Base-by-base conservation (phyloP, 1,140 invertebrate species). In the Papilio helenus region DNA sequence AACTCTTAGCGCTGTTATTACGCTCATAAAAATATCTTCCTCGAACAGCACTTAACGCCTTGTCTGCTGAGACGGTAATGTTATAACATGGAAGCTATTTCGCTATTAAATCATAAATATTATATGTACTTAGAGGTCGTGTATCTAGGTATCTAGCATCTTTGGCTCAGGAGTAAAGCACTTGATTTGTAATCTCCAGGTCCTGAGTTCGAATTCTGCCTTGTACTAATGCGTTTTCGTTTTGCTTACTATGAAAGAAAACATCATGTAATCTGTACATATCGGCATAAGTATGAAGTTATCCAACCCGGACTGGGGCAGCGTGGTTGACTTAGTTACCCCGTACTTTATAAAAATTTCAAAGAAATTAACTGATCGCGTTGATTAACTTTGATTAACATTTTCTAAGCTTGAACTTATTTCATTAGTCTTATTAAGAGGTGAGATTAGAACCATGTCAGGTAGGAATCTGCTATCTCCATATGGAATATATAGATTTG, bases 21-120 rank as follows among this genome's bases (percentile, higher is more conserved):
- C 61, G 3, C 61, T 68, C 61, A 68, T 68, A 68, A 68, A 68
- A 68, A 68, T 68, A 34, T 68, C 61, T 68, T 29, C 61, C 23
- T 29, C 26, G 61, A 68, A 29, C 61, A 68, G 26, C 61, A 68
- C 61, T 68, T 68, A 68, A 29, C 61, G 61, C 61, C 61, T 68
- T 68, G 61, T 68, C 61, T 68, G 23, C 61, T 29, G 12, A 29
- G 10, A 26, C 61, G 61, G 34, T 68, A 29, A 68, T 68, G 26
- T 68, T 61, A 29, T 68, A 34, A 68, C 61, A 34, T 68, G 61
- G 58, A 61, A 34, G 61, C 23, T 68, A 34, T 68, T 68, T 34
- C 61, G 61, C 61, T 29, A 68, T 68, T 68, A 68, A 29, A 16
- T 68, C 0, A 34, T 68, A 26, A 68, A 68, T 68, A 68, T 34